phyloP scores from a whole-genome alignment of 2,888 invertebrate genomes.

The Stenolophus ochropezus region DNA sequence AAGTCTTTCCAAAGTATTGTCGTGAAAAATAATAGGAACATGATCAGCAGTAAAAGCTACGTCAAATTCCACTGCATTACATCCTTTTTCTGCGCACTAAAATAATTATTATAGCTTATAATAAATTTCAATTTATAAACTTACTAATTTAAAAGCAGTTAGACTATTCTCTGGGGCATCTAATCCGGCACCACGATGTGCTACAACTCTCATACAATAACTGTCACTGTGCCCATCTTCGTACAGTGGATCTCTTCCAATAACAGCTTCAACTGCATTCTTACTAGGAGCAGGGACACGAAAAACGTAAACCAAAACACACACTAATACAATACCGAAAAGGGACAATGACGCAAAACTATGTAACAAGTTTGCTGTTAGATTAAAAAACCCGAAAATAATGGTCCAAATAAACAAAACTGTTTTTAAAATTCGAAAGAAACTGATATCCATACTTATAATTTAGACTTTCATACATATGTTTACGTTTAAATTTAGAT shows the following conservation, averaged over 20 bases:
- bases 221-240: conserved; percentile 72
- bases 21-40: conserved; percentile 85
- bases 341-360: conserved; percentile 68
- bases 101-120: conserved; percentile 64
- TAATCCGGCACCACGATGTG: conserved; percentile 84
- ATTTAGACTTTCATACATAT: conserved; percentile 18
- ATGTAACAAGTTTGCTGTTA: conserved; percentile 67
- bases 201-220: conserved; percentile 78
- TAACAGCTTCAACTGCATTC: conserved; percentile 73
- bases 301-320: conserved; percentile 73
- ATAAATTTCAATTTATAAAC: conserved; percentile 61
- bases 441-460: conserved; percentile 38
- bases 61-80: conserved; percentile 86
- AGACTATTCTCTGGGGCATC: conserved; percentile 90
- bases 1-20: conserved; percentile 81
- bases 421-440: conserved; percentile 3
- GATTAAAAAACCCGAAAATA: conserved; percentile 67
- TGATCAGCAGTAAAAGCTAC: conserved; percentile 84
- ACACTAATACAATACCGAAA: conserved; percentile 66
- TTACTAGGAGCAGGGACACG: conserved; percentile 73
- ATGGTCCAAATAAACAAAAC: conserved; percentile 46
- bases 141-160: conserved; percentile 82
- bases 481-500: conserved; percentile 18
- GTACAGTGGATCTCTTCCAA: conserved; percentile 74
- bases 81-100: conserved; percentile 83